phyloP scores from a whole-genome alignment of 2,888 invertebrate species.

The Panorpa germanica region DNA sequence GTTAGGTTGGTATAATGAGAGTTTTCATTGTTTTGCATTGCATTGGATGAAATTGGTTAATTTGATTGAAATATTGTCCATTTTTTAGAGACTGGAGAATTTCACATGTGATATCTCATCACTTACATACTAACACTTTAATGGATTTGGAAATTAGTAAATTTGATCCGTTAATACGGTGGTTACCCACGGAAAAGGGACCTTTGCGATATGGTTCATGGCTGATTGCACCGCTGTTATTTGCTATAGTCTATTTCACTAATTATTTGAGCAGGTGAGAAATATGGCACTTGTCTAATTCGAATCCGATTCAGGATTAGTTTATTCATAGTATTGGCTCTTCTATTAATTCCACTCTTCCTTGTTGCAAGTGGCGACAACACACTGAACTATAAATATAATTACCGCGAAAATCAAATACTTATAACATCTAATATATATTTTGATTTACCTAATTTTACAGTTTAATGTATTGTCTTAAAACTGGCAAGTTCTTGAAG shows the following conservation, averaged over 20 bases:
- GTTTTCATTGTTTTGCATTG: too few species aligned
- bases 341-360: slow-evolving; percentile 6
- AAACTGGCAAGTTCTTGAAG: slow-evolving; percentile 16
- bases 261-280: slow-evolving; percentile 20
- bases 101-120: slow-evolving; percentile 59
- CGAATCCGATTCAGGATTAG: not conserved
- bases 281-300: slow-evolving; percentile 7
- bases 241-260: slow-evolving; percentile 17
- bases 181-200: slow-evolving; percentile 38
- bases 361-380: slow-evolving; percentile 7
- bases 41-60: slow-evolving; percentile 11
- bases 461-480: too few species aligned
- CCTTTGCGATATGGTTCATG: slow-evolving; percentile 30
- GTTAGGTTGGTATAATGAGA: too few species aligned
- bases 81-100: slow-evolving; percentile 47
- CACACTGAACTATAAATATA: too few species aligned
- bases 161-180: slow-evolving; percentile 46
- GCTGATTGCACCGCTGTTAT: slow-evolving; percentile 27
- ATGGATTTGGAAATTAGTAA: slow-evolving; percentile 52
- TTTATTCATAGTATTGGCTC: not conserved
- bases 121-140: slow-evolving; percentile 56
- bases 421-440: too few species aligned
- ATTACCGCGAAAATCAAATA: too few species aligned
- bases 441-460: too few species aligned
- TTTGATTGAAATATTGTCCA: slow-evolving; percentile 8